Evolutionary conservation across 2,888 invertebrate species (phyloP), one percentile per base, ranked within the genome.

Genomic region (Andrena fulva): DNA sequence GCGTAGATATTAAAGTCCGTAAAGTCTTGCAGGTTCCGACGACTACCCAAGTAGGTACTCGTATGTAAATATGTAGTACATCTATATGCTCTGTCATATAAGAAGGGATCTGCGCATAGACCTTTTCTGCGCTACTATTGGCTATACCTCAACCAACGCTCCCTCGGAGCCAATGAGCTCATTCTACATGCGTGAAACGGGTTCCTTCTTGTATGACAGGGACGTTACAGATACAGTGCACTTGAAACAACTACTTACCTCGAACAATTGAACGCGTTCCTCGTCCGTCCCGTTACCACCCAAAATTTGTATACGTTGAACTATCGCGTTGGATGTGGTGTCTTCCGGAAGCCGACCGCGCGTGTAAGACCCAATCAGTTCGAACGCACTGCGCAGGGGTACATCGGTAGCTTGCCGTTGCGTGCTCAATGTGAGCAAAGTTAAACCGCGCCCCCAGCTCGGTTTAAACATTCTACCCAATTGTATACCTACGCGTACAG

Each of bases 401-500:
- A 94, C 92, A 1, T 92, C 88, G 2, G 89, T 85, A 0, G 94
- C 89, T 80, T 91, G 92, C 29, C 94, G 93, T 67, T 93, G 93
- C 0, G 96, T 95, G 52, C 94, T 93, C 77, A 95, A 95, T 6
- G 95, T 95, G 7, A 96, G 92, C 0, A 96, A 92, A 0, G 95
- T 95, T 87, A 95, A 95, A 16, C 95, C 95, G 0, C 96, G 96
- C 0, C 96, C 96, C 96, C 98, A 98, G 0, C 97, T 97, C 0
- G 96, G 95, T 90, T 97, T 96, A 82, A 96, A 96, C 80, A 96
- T 96, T 0, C 96, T 95, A 33, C 96, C 96, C 90, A 92, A 91
- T 78, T 92, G 91, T 75, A 94, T 91, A 6, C 92, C 92, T 89
- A 35, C 27, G n/a, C 7, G 54, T n/a, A 56, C 27, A 24, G 10